These are phyloP conservation scores for Bombus polaris DNA, from an alignment of 1,140 invertebrate genomes.

Conservation along the genomic window DNA sequence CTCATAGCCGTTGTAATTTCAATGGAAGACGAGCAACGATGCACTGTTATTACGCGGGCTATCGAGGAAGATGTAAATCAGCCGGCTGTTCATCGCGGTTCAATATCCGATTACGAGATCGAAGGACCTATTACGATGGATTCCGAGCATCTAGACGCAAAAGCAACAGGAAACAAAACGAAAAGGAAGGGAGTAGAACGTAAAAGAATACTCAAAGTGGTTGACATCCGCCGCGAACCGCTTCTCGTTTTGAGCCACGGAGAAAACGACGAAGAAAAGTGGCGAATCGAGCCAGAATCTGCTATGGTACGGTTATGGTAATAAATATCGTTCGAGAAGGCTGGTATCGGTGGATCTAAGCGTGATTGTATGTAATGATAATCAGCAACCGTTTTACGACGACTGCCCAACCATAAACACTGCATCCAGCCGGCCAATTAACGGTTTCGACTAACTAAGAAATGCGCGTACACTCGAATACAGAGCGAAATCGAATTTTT, in stretches of 20 bases:
- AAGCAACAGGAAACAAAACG: not conserved
- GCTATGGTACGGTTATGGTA: conserved; percentile 21
- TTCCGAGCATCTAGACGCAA: not conserved
- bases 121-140: conserved; percentile 13
- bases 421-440: conserved; percentile 66
- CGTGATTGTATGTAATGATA: conserved; percentile 72
- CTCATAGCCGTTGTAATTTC: conserved; percentile 10
- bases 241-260: not conserved
- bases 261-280: not conserved
- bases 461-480: not conserved
- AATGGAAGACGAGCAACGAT: conserved; percentile 3
- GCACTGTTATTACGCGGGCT: not conserved
- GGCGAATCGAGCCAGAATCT: not conserved
- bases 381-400: conserved; percentile 68
- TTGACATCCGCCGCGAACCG: not conserved
- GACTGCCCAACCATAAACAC: conserved; percentile 56
- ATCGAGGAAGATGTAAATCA: not conserved
- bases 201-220: not conserved
- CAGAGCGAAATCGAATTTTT: not conserved
- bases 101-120: conserved; percentile 28
- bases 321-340: conserved; percentile 60
- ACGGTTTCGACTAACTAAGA: conserved; percentile 58
- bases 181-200: too few species aligned
- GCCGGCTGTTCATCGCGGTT: not conserved
- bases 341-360: conserved; percentile 59